These are phyloP conservation scores for Rhogogaster chlorosoma DNA, from an alignment of 2,888 invertebrate genomes.

Conservation along the genomic window DNA sequence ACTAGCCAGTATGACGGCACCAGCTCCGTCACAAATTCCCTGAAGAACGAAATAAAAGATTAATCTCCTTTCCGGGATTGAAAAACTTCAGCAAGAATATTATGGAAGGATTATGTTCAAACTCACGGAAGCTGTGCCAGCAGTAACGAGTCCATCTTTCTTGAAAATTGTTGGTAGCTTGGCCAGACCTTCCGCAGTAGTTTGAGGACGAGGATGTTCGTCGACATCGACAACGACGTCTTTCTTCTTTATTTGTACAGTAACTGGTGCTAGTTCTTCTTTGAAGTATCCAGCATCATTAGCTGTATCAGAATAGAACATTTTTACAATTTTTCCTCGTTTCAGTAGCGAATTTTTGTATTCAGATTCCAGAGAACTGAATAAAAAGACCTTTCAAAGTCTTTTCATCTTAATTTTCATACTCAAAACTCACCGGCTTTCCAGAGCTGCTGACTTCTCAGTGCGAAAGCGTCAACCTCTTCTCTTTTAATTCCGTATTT, in stretches of 20 bases:
- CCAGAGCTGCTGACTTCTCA: slow-evolving; percentile 93
- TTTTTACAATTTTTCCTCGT: background rate
- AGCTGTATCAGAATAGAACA: slow-evolving; percentile 79
- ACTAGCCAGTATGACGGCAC: slow-evolving; percentile 92
- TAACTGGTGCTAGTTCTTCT: slow-evolving; percentile 93
- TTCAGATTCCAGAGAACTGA: too few species aligned
- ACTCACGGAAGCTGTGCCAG: slow-evolving; percentile 95
- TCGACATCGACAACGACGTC: slow-evolving; percentile 90
- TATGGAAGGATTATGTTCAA: background rate
- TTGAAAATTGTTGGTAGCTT: slow-evolving; percentile 96
- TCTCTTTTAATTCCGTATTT: slow-evolving; percentile 90
- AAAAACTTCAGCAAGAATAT: background rate
- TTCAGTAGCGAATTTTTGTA: background rate
- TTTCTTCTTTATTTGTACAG: slow-evolving; percentile 90
- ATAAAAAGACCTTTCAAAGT: slow-evolving; percentile 14
- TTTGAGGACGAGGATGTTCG: slow-evolving; percentile 96
- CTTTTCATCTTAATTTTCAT: too few species aligned
- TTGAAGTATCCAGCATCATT: slow-evolving; percentile 94
- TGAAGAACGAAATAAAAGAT: slow-evolving; percentile 72
- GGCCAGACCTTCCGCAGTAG: slow-evolving; percentile 90
- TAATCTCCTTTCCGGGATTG: background rate
- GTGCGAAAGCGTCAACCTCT: slow-evolving; percentile 91
- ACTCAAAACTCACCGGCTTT: slow-evolving; percentile 82
- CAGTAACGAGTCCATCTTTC: slow-evolving; percentile 96
- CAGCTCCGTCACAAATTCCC: slow-evolving; percentile 99